phyloP scores from a whole-genome alignment of 2,797 vertebrate species.

The Apogon hyalosoma region DNA sequence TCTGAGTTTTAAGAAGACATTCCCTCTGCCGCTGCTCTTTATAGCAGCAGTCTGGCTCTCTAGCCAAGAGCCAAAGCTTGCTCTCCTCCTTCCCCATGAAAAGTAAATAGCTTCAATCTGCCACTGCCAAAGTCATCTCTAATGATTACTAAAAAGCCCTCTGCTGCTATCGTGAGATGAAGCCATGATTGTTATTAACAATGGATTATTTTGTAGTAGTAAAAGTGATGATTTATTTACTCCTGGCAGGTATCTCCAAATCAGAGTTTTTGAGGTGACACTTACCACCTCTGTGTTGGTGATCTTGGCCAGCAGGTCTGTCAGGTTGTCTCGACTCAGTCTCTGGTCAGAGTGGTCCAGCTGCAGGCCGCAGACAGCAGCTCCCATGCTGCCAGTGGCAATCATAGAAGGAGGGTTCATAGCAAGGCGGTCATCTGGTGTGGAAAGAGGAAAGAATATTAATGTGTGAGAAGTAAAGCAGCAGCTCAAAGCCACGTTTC shows the following conservation, averaged over 20 bases:
- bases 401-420: slow-evolving; percentile 99
- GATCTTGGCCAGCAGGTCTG: slow-evolving; percentile 94
- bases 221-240: slow-evolving; percentile 22
- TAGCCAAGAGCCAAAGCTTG: slow-evolving; percentile 72
- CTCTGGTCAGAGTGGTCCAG: slow-evolving; percentile 86
- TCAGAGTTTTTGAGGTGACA: slow-evolving; percentile 37
- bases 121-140: slow-evolving; percentile 74
- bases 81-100: slow-evolving; percentile 67
- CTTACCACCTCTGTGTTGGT: slow-evolving; percentile 98
- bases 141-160: slow-evolving; percentile 69
- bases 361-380: slow-evolving; percentile 94
- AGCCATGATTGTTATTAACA: slow-evolving; percentile 52
- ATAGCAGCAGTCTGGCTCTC: slow-evolving; percentile 80
- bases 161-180: slow-evolving; percentile 60
- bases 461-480: slow-evolving; percentile 38
- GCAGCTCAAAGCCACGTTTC: slow-evolving; percentile 20
- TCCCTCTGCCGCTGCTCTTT: slow-evolving; percentile 79
- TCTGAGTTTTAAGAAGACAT: slow-evolving; percentile 81
- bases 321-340: slow-evolving; percentile 88
- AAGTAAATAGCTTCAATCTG: slow-evolving; percentile 83
- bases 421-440: slow-evolving; percentile 94
- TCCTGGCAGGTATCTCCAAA: slow-evolving; percentile 6
- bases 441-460: slow-evolving; percentile 41
- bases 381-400: slow-evolving; percentile 94
- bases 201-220: slow-evolving; percentile 32